Base-by-base conservation (phyloP, 1,140 invertebrate genomes). In the Dinothrombium tinctorium region DNA sequence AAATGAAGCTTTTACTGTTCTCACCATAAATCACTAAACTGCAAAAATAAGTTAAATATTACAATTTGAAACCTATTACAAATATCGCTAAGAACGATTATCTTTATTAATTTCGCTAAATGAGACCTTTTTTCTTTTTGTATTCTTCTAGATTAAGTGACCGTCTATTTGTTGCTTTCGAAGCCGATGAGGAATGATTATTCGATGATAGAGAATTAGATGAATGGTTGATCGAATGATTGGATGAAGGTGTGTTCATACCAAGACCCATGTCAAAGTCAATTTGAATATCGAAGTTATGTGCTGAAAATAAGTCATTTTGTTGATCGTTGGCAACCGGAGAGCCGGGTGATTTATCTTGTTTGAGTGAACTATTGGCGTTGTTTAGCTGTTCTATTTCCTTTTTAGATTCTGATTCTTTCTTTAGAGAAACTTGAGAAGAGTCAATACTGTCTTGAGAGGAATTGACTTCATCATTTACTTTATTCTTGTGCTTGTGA, bases 261-360 rank as follows among this genome's bases (percentile, higher is more conserved):
- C 74, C 66, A 46, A 75, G 60, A 40, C 78, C 74, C 46, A 84
- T 71, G 59, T 84, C 80, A 42, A 94, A 40, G 56, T 92, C 84
- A 44, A 90, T 82, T 56, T 74, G 80, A 49, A 95, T 92, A 53
- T 95, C 86, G 62, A 95, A 95, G 61, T 95, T 80, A 56, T 95
- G 87, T 41, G 86, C 74, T 37, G 75, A 76, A 59, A 90, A 94
- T 4, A 92, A 59, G 50, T 70, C 67, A 51, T 77, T 79, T 15
- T 15, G 25, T 15, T 6, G 22, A 7, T 25, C 24, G 26, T 38
- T 14, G 9, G 6, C n/a, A 8, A 25, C 26, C 1, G 37, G 22
- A 14, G 17, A 12, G n/a, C 33, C 19, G 12, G 17, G 17, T 22
- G 8, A 21, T 20, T 17, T 6, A 35, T 9, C 17, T 6, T 36